These are phyloP conservation scores for Megalopta genalis DNA, from an alignment of 1,140 invertebrate species.

Conservation along the genomic window DNA sequence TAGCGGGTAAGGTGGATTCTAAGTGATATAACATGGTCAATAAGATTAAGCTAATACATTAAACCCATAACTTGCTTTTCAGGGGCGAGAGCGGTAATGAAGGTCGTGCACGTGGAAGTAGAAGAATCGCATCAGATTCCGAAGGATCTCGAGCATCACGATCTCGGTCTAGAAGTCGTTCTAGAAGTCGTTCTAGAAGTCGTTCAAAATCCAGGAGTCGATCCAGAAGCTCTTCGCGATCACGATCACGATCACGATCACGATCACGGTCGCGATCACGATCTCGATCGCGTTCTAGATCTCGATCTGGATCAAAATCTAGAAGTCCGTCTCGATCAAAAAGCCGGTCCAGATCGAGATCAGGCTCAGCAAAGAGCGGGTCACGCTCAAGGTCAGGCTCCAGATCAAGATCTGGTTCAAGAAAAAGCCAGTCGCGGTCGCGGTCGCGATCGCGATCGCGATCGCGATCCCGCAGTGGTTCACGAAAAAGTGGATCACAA, in stretches of 20 bases:
- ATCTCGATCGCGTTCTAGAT: conserved; percentile 44
- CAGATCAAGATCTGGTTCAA: conserved; percentile 65
- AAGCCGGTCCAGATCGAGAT: conserved; percentile 61
- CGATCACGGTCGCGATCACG: conserved; percentile 52
- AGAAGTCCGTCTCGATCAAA: conserved; percentile 57
- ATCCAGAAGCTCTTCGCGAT: conserved; percentile 66
- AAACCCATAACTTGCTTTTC: conserved; percentile 7
- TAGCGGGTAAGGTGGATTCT: conserved; percentile 78
- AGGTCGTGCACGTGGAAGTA: conserved; percentile 73
- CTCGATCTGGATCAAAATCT: conserved; percentile 66
- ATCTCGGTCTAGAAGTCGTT: conserved; percentile 67
- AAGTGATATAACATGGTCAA: neutral
- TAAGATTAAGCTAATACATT: neutral
- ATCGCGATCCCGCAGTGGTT: conserved; percentile 69
- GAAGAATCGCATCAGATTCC: conserved; percentile 79
- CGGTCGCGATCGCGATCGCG: too few species aligned
- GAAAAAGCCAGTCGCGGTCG: conserved; percentile 61
- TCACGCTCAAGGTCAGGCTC: conserved; percentile 57
- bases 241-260: conserved; percentile 53
- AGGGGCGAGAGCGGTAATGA: conserved; percentile 82
- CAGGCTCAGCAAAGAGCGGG: conserved; percentile 49
- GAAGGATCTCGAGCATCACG: conserved; percentile 74
- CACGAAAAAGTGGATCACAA: conserved; percentile 41
- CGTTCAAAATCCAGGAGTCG: conserved; percentile 67
- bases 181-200: conserved; percentile 66